These are phyloP conservation scores for Drosophila ohnishii DNA, from an alignment of 1,140 invertebrate species.

Conservation along the genomic window DNA sequence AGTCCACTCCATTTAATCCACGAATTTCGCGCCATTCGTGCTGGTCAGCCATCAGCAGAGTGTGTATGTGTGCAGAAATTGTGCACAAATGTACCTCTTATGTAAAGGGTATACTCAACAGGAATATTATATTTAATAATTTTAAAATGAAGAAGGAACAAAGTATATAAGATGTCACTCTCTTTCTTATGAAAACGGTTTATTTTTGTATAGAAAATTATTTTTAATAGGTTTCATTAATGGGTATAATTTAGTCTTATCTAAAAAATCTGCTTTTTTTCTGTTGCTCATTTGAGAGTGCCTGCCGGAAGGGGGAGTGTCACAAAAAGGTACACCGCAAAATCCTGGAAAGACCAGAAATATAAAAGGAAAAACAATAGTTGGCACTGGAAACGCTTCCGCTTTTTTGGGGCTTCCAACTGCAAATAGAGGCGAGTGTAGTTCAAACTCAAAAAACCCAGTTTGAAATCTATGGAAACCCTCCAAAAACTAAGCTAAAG, in stretches of 20 bases:
- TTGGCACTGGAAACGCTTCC: slow-evolving; percentile 63
- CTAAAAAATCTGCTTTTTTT: neutral
- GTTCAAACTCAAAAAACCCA: slow-evolving; percentile 12
- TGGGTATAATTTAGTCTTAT: neutral
- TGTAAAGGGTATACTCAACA: neutral
- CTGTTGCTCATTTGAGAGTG: slow-evolving; percentile 9
- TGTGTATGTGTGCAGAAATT: neutral
- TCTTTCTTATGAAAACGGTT: no score
- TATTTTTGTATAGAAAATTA: neutral
- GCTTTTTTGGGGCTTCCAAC: slow-evolving; percentile 46
- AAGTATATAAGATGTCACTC: neutral
- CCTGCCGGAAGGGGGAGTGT: slow-evolving; percentile 37
- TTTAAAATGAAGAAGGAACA: neutral
- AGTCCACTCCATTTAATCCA: slow-evolving; percentile 81
- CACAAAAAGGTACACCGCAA: slow-evolving; percentile 66
- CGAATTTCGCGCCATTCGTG: slow-evolving; percentile 77
- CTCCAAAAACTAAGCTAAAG: slow-evolving; percentile 7
- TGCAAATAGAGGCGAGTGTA: slow-evolving; percentile 41
- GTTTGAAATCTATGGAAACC: neutral
- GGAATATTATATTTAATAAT: neutral
- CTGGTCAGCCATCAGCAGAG: slow-evolving; percentile 47
- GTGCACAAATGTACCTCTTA: neutral
- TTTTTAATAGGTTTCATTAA: neutral
- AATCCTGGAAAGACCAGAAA: no score
- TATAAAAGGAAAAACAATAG: no score